These are phyloP conservation scores for Charaxes varanes DNA, from an alignment of 1,140 invertebrate genomes.

Conservation along the genomic window DNA sequence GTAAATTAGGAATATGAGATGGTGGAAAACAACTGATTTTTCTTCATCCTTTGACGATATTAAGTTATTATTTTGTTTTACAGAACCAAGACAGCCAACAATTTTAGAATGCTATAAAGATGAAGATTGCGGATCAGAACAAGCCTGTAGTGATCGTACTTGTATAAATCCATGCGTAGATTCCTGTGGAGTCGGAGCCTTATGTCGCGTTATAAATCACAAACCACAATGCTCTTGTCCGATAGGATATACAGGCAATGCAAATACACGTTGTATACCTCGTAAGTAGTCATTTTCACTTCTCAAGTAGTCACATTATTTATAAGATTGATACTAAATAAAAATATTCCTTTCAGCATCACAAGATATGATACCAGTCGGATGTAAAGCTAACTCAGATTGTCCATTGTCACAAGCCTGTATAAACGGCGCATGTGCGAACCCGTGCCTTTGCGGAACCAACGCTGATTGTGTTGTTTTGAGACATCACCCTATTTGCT, in stretches of 20 bases:
- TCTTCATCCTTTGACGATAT: too few species aligned
- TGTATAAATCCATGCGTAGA: conserved; percentile 88
- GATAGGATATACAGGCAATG: conserved; percentile 83
- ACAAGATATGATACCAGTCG: conserved; percentile 74
- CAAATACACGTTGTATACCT: conserved; percentile 81
- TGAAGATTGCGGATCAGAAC: conserved; percentile 83
- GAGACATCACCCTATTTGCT: conserved; percentile 88
- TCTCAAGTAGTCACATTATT: conserved; percentile 8
- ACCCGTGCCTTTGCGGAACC: conserved; percentile 88
- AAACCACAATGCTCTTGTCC: conserved; percentile 87
- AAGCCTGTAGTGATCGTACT: conserved; percentile 82
- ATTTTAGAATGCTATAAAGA: conserved; percentile 83
- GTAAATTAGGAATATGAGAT: too few species aligned
- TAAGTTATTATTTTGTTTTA: conserved; percentile 17
- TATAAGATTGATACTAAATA: conserved; percentile 1
- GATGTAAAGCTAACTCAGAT: conserved; percentile 85
- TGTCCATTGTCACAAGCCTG: conserved; percentile 87
- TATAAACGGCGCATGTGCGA: conserved; percentile 84
- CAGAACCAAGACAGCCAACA: conserved; percentile 69
- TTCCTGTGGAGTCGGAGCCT: conserved; percentile 83
- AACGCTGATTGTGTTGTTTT: conserved; percentile 86
- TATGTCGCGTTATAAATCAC: conserved; percentile 86
- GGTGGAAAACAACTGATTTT: too few species aligned
- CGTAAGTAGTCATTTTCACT: conserved; percentile 82
- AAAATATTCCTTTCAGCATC: conserved; percentile 60